Conservation (phyloP, 2,113 vertebrate species). For the Paradoxurus hermaphroditus region DNA sequence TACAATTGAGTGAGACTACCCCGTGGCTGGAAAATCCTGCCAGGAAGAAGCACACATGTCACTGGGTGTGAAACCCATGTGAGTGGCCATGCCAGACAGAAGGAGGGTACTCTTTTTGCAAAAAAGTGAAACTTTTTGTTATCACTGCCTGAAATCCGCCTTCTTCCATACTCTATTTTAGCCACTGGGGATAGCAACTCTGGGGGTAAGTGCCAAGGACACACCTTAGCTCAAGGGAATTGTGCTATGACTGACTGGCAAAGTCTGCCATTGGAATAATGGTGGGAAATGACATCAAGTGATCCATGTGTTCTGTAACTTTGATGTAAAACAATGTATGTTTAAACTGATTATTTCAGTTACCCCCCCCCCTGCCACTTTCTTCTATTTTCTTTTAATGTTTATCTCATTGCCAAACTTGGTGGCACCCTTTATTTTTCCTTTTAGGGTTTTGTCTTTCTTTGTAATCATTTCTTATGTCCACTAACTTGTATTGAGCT, state of each 20-base stretch:
- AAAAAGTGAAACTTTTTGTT: neutral
- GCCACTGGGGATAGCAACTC: neutral
- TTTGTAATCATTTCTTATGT: neutral
- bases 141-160: neutral
- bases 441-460: neutral
- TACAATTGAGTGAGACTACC: neutral
- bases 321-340: neutral
- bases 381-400: neutral
- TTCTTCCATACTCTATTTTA: neutral
- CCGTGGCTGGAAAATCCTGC: neutral
- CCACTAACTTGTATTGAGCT: neutral
- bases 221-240: neutral
- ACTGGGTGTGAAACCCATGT: neutral
- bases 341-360: neutral
- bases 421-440: neutral
- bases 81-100: neutral
- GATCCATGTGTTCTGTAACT: neutral
- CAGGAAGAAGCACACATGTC: neutral
- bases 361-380: neutral
- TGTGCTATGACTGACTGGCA: neutral
- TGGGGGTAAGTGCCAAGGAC: neutral
- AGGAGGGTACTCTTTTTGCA: neutral
- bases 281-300: neutral
- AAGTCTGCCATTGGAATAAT: neutral
- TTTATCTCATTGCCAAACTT: neutral